Base-by-base conservation (phyloP, 2,113 vertebrate species). In the Larimichthys polyactis region DNA sequence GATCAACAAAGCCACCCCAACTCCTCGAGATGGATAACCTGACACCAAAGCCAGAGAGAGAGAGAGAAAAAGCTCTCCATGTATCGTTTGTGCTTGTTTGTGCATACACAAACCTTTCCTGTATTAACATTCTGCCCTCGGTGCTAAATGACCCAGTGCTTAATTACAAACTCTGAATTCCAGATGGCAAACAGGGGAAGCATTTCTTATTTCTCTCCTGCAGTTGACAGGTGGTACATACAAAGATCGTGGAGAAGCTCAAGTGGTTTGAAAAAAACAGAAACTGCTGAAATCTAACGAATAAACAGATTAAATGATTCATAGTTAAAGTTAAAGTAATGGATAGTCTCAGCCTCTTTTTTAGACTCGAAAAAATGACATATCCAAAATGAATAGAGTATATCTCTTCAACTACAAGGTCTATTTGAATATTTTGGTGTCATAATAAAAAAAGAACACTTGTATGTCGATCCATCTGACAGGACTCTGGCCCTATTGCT, bases 111-210 rank as follows among this genome's bases (percentile, higher is more conserved):
- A 72, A 71, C 43, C 66, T 75, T 29, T 5, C 49, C 83, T 75
- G 62, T 75, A 65, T 88, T 87, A 83, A 73, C 65, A 89, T 83
- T 86, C 76, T 80, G 72, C 81, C 71, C 74, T 82, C 24, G 32
- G 63, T 75, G 74, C 77, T 76, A 77, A 91, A 86, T 79, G 68
- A 88, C 76, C 84, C 79, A 48, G 57, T 57, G 44, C 77, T 57
- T 88, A 85, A 91, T 90, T 86, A 85, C 86, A 74, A 78, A 82
- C 52, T 72, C 79, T 60, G 32, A 78, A 77, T 74, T 87, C 85
- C 88, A 92, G 84, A 92, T 91, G 90, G 85, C 32, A 32, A 82
- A 80, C 58, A 64, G 67, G 65, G 80, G 77, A 78, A 71, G 29
- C 54, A n/a, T 22, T 83, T 79, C 27, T 51, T 16, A 77, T 81